Conservation (phyloP, 2,113 vertebrate genomes). For the Entosphenus tridentatus region DNA sequence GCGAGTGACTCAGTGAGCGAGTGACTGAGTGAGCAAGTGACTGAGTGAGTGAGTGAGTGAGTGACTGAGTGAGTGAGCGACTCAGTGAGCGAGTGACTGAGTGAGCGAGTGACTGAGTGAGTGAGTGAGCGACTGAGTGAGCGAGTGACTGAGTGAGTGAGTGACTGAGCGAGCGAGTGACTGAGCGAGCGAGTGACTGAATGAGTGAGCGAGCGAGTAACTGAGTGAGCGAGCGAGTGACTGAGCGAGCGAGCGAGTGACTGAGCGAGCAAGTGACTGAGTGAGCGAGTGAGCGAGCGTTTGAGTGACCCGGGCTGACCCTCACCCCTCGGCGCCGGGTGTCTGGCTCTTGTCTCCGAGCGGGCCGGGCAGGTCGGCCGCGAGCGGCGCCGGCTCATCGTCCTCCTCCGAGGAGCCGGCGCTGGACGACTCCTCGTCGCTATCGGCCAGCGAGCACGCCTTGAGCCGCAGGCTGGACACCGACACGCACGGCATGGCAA, state of each 20-base stretch:
- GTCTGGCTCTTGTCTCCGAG: conserved; percentile 38
- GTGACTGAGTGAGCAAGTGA: too few relatives aligned
- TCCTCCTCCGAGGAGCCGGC: conserved; percentile 92
- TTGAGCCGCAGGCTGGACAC: conserved; percentile 31
- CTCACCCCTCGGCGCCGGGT: conserved; percentile 60
- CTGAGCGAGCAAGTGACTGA: not conserved
- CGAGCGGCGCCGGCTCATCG: conserved; percentile 26
- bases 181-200: too few relatives aligned
- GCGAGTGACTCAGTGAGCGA: too few relatives aligned
- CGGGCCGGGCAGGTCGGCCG: conserved; percentile 14
- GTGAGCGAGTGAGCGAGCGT: not conserved
- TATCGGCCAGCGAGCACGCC: conserved; percentile 76
- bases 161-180: too few relatives aligned
- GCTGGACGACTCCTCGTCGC: conserved; percentile 90
- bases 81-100: too few relatives aligned
- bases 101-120: too few relatives aligned
- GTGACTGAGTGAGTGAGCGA: too few relatives aligned
- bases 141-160: too few relatives aligned
- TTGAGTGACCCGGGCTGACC: not conserved
- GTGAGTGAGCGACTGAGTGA: too few relatives aligned
- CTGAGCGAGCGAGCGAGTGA: not conserved
- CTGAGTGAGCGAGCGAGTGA: not conserved
- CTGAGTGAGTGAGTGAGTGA: too few relatives aligned
- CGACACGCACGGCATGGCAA: too few relatives aligned
- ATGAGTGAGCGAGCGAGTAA: too few relatives aligned